Percentiles rank a stretch among this genome's conserved stretches.
These are phyloP conservation scores for Chlorops oryzae DNA, from an alignment of 1,140 invertebrate species.

Conservation along the genomic window DNA sequence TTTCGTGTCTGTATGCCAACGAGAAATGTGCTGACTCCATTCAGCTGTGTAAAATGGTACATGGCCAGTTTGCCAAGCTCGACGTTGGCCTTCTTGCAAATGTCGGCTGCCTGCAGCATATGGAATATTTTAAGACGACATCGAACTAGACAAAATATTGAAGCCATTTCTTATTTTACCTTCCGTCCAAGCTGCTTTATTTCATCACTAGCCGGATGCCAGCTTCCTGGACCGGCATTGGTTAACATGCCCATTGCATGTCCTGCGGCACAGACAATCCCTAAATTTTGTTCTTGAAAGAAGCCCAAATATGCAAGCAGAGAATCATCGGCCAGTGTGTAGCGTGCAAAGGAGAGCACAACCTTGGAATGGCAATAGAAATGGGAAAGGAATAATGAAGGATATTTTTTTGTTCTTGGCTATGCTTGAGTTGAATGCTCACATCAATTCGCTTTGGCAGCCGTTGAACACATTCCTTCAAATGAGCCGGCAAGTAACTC, in stretches of 20 bases:
- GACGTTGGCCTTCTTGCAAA: conserved; percentile 62
- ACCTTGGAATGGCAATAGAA: conserved; percentile 53
- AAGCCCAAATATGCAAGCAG: conserved; percentile 66
- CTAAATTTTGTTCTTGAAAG: conserved; percentile 66
- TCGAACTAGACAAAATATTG: no score
- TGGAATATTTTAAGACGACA: no score
- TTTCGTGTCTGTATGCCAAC: conserved; percentile 62
- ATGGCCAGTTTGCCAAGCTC: conserved; percentile 67
- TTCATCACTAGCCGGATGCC: conserved; percentile 73
- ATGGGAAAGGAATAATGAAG: no score
- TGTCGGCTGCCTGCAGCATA: conserved; percentile 58
- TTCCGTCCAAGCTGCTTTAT: conserved; percentile 59
- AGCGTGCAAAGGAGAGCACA: conserved; percentile 72
- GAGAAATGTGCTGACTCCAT: conserved; percentile 57
- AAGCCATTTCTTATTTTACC: no score
- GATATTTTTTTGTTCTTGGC: no score
- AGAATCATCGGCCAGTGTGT: conserved; percentile 72
- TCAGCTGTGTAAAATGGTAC: conserved; percentile 56
- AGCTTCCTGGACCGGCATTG: conserved; percentile 64
- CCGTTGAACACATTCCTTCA: conserved; percentile 68
- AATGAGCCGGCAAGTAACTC: conserved; percentile 72
- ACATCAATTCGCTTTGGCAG: conserved; percentile 35
- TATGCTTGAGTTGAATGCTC: no score
- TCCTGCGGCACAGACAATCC: conserved; percentile 75
- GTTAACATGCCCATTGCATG: conserved; percentile 78